These are phyloP conservation scores for Rhopalosiphum nymphaeae DNA, from an alignment of 2,888 invertebrate genomes.

Conservation along the genomic window DNA sequence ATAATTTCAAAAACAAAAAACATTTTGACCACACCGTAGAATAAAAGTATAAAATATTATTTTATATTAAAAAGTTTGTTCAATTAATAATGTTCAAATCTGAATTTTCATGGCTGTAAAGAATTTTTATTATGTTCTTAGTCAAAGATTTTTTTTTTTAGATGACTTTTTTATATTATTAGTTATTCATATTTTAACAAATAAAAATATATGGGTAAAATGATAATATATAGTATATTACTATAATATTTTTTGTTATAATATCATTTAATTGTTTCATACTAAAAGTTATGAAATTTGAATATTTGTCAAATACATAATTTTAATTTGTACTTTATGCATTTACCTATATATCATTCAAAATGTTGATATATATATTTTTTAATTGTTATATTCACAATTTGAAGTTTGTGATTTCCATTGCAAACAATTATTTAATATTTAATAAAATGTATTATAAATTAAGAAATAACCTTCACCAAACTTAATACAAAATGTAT, in stretches of 20 bases:
- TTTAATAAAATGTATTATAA: not conserved
- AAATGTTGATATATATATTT: not conserved
- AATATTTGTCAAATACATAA: not conserved
- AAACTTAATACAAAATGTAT: not conserved
- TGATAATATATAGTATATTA: not conserved
- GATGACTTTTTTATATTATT: not conserved
- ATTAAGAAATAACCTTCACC: not conserved
- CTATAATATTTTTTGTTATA: not conserved
- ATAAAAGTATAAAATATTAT: not conserved
- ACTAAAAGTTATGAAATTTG: not conserved
- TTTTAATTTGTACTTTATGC: not conserved
- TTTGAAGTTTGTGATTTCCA: not conserved
- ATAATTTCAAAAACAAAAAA: not conserved
- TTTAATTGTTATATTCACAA: not conserved
- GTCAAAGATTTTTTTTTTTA: not conserved
- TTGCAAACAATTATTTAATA: not conserved
- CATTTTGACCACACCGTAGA: not conserved
- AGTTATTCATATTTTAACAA: not conserved
- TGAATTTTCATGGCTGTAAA: not conserved
- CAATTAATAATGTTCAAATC: not conserved
- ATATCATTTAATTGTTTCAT: not conserved
- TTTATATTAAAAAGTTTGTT: conserved; percentile 8
- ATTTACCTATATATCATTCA: not conserved
- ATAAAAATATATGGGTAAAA: not conserved
- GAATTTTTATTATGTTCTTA: not conserved